These are phyloP conservation scores for Pteria penguin DNA, from an alignment of 2,888 invertebrate species.

Conservation along the genomic window DNA sequence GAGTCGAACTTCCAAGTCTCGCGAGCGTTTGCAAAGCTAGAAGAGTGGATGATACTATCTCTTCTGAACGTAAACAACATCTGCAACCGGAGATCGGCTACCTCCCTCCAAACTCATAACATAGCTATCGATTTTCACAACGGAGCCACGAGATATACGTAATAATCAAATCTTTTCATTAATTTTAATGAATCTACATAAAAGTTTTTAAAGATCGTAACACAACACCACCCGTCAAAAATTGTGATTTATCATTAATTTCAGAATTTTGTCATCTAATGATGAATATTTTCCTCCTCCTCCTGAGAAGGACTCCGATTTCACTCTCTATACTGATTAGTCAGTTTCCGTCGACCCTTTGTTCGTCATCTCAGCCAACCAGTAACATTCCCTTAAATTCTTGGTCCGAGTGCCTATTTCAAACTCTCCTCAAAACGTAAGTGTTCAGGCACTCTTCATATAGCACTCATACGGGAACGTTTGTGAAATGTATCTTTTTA, in stretches of 20 bases:
- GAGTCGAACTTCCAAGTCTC: background rate
- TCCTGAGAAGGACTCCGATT: background rate
- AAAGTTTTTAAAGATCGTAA: background rate
- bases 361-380: too few species aligned
- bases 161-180: background rate
- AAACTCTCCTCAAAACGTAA: too few species aligned
- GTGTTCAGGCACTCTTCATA: too few species aligned
- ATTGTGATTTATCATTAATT: background rate
- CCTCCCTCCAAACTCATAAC: background rate
- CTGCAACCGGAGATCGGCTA: background rate
- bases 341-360: too few species aligned
- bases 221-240: background rate
- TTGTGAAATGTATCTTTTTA: too few species aligned
- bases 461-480: too few species aligned
- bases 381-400: too few species aligned
- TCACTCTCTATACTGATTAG: background rate
- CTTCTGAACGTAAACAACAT: background rate
- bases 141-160: background rate
- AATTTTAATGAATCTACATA: background rate
- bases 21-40: background rate
- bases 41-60: background rate
- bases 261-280: background rate
- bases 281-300: background rate
- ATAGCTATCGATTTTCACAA: conserved; percentile 6
- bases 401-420: too few species aligned